Percentiles rank a stretch among this genome's conserved stretches.
Conservation (phyloP, 2,113 vertebrate species). For the Climacteris rufus region DNA sequence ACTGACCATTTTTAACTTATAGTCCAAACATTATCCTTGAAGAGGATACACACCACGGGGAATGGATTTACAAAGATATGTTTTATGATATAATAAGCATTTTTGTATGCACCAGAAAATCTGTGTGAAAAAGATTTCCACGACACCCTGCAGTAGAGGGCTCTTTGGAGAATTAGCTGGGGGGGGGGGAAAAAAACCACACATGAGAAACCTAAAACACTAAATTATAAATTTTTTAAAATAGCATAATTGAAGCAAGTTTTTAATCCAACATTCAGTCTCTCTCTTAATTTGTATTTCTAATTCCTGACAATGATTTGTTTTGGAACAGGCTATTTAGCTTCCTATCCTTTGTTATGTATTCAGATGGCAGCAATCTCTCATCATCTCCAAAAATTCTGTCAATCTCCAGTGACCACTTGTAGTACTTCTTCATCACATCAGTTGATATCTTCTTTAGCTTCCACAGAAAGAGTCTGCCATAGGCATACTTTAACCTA, state of each 20-base stretch:
- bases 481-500: background rate
- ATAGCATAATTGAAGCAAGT: background rate
- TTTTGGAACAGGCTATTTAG: background rate
- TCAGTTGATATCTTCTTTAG: background rate
- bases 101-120: background rate
- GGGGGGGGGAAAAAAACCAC: too few species aligned
- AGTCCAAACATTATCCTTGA: background rate
- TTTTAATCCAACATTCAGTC: background rate
- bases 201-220: background rate
- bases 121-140: background rate
- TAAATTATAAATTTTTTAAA: background rate
- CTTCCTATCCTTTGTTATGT: background rate
- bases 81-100: background rate
- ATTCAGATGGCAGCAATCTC: background rate
- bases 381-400: background rate
- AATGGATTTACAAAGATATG: background rate
- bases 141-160: background rate
- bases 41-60: background rate
- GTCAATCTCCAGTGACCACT: background rate
- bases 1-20: conserved; percentile 1
- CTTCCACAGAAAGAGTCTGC: background rate
- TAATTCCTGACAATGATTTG: background rate
- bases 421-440: background rate
- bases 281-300: background rate
- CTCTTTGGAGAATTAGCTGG: background rate